Conservation (phyloP, 1,140 invertebrate species). For the Lysiphlebus fabarum region DNA sequence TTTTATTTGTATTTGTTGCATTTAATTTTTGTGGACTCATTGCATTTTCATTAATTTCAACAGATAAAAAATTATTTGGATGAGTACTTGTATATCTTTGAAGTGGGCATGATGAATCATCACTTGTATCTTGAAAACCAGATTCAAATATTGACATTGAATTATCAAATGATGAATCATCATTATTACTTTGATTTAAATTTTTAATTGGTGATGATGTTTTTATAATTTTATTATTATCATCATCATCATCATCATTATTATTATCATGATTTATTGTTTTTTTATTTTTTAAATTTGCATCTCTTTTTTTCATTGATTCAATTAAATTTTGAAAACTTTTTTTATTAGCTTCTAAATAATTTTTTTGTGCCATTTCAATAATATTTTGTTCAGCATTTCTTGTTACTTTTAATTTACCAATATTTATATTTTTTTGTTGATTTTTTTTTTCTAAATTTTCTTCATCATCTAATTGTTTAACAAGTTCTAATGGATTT, state of each 20-base stretch:
- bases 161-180: too few relatives aligned
- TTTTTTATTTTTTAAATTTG: constrained; percentile 19
- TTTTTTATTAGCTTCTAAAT: constrained; percentile 44
- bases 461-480: constrained; percentile 54
- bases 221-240: not conserved
- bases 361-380: constrained; percentile 50
- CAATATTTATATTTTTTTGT: constrained; percentile 3
- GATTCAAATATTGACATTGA: constrained; percentile 9
- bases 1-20: not conserved
- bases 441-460: constrained; percentile 43
- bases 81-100: constrained; percentile 37
- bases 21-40: constrained; percentile 2
- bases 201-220: too few relatives aligned
- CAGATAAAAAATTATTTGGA: constrained; percentile 25
- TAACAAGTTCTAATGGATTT: constrained; percentile 47
- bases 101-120: constrained; percentile 33
- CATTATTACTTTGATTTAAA: too few relatives aligned
- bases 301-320: constrained; percentile 35
- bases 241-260: constrained; percentile 5
- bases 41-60: constrained; percentile 17
- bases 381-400: constrained; percentile 47
- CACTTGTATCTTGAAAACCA: constrained; percentile 37
- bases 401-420: constrained; percentile 40
- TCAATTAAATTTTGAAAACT: constrained; percentile 46
- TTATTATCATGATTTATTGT: not conserved